Conservation (phyloP, 2,888 invertebrate genomes). For the Andrena hattorfiana region DNA sequence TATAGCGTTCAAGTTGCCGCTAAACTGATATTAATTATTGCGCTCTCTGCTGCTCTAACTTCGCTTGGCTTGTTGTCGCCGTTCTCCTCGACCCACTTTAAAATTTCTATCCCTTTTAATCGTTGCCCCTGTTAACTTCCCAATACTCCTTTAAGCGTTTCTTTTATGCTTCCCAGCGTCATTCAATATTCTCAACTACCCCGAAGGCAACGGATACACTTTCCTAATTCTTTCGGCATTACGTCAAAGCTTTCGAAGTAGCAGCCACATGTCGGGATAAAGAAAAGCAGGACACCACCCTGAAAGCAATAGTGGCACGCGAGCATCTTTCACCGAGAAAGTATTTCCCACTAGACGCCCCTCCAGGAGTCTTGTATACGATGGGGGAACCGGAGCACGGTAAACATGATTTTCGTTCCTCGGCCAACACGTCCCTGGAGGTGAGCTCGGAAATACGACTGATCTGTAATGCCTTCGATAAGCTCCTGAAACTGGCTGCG, state of each 20-base stretch:
- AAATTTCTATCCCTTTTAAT: constrained; percentile 26
- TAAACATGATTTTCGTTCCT: constrained; percentile 63
- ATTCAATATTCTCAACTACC: neutral
- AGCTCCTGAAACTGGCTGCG: neutral
- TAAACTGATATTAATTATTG: constrained; percentile 73
- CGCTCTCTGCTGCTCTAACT: constrained; percentile 41
- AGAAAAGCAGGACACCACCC: constrained; percentile 29
- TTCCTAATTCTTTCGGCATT: no score
- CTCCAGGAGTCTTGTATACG: constrained; percentile 45
- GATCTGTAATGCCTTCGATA: constrained; percentile 43
- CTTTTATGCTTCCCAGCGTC: neutral
- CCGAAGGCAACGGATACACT: no score
- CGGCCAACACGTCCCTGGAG: constrained; percentile 53
- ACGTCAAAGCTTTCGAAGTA: neutral
- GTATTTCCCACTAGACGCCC: constrained; percentile 59
- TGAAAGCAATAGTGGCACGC: constrained; percentile 35
- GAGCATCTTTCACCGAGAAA: constrained; percentile 54
- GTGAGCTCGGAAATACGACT: constrained; percentile 55
- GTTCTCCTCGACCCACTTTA: constrained; percentile 20
- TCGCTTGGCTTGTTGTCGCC: constrained; percentile 30
- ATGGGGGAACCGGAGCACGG: constrained; percentile 44
- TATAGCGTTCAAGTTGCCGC: constrained; percentile 67
- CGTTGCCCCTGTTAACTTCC: neutral
- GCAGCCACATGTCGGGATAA: constrained; percentile 23
- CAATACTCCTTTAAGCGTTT: neutral